Conservation (phyloP, 2,113 vertebrate species). For the Tor tambroides region DNA sequence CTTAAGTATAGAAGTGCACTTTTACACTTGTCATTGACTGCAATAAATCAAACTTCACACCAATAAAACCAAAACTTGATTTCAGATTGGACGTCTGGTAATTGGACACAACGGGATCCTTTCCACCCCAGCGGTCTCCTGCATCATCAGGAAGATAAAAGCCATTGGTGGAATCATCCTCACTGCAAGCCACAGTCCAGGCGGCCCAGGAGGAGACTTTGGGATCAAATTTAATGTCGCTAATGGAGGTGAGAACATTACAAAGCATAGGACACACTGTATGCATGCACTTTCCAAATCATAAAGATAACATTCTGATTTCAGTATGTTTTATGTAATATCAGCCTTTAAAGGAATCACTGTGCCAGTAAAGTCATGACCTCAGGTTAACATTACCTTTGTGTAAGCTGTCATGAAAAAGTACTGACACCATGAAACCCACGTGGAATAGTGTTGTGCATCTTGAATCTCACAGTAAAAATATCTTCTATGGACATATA, state of each 20-base stretch:
- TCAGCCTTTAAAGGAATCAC: background rate
- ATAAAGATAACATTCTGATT: background rate
- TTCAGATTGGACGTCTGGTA: constrained; percentile 93
- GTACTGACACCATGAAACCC: constrained; percentile 23
- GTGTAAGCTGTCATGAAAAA: background rate
- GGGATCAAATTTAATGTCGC: constrained; percentile 97
- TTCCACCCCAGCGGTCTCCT: constrained; percentile 96
- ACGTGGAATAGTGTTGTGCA: background rate
- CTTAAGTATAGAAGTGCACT: background rate
- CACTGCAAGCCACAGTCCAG: constrained; percentile 95
- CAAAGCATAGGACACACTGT: background rate
- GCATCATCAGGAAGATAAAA: constrained; percentile 98
- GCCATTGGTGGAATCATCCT: constrained; percentile 96
- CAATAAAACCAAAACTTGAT: background rate
- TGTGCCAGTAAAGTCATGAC: background rate
- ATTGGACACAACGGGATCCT: constrained; percentile 96
- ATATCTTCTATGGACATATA: background rate
- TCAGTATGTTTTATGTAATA: background rate
- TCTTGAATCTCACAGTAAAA: too few species aligned
- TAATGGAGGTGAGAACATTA: constrained; percentile 86
- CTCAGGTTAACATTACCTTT: constrained; percentile 7
- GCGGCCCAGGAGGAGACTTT: constrained; percentile 94
- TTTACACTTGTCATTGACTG: background rate
- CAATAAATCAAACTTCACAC: background rate
- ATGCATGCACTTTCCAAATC: background rate